phyloP scores from a whole-genome alignment of 2,113 vertebrate species.

The Mola mola region DNA sequence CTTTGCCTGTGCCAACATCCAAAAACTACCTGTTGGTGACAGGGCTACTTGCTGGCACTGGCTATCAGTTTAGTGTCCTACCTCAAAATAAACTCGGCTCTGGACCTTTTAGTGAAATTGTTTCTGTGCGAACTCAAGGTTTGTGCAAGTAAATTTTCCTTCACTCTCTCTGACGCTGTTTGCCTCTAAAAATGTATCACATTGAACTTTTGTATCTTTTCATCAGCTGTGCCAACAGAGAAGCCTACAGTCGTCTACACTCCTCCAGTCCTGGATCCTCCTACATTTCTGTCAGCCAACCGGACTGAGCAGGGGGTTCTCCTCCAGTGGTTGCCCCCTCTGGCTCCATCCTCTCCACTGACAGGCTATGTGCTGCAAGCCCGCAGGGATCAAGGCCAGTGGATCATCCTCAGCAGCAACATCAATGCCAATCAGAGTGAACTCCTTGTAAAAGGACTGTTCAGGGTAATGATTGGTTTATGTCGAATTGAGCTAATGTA shows the following conservation, averaged over 20 bases:
- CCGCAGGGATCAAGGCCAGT: constrained; percentile 83
- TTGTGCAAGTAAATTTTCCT: constrained; percentile 44
- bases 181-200: background rate
- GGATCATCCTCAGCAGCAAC: constrained; percentile 86
- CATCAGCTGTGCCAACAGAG: constrained; percentile 84
- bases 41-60: constrained; percentile 84
- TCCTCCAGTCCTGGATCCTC: constrained; percentile 82
- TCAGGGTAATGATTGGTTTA: constrained; percentile 81
- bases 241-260: constrained; percentile 72
- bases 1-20: constrained; percentile 86
- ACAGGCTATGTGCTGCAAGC: constrained; percentile 89
- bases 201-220: background rate
- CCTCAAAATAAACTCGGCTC: constrained; percentile 96
- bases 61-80: constrained; percentile 95
- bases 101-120: constrained; percentile 95
- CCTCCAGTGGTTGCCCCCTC: constrained; percentile 87
- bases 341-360: constrained; percentile 75
- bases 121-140: constrained; percentile 88
- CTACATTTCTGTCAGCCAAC: constrained; percentile 84
- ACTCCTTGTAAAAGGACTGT: constrained; percentile 89
- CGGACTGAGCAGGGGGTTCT: constrained; percentile 85
- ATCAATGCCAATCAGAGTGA: constrained; percentile 84
- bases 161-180: background rate
- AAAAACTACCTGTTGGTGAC: constrained; percentile 86
- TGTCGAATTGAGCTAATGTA: too few species aligned